Evolutionary conservation across 1,140 invertebrate species (phyloP).

Genomic region (Papilio dardanus): DNA sequence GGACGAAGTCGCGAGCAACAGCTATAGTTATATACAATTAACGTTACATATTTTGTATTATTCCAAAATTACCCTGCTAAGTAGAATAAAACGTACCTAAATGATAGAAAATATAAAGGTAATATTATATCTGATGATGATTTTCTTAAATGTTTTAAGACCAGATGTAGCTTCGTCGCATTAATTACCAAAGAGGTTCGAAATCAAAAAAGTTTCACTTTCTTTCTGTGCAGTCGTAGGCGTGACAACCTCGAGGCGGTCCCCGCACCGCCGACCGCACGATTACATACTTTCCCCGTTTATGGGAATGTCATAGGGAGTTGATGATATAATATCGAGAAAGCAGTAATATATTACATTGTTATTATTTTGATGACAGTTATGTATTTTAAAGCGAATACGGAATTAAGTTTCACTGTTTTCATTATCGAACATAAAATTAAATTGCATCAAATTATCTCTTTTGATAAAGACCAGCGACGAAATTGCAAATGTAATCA

Average conservation of each 20-base stretch:
- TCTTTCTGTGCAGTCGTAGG: constrained; percentile 61
- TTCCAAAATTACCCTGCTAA: too few species aligned
- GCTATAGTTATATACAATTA: too few species aligned
- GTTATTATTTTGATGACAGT: constrained; percentile 33
- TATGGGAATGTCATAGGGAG: constrained; percentile 67
- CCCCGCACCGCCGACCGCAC: constrained; percentile 50
- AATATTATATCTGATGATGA: too few species aligned
- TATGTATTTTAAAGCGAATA: background rate
- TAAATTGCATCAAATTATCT: background rate
- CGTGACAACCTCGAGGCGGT: constrained; percentile 62
- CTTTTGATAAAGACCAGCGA: background rate
- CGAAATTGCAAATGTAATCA: background rate
- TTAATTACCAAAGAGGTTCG: constrained; percentile 25
- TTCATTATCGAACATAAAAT: background rate
- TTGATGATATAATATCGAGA: constrained; percentile 64
- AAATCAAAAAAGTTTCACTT: constrained; percentile 62
- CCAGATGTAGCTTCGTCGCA: background rate
- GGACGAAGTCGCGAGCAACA: too few species aligned
- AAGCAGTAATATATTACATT: constrained; percentile 49
- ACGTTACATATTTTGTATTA: background rate
- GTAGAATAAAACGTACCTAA: too few species aligned
- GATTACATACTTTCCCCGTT: constrained; percentile 78
- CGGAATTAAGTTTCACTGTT: constrained; percentile 7
- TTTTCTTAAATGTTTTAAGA: background rate
- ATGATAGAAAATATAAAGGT: background rate